Base-by-base conservation (phyloP, 2,888 invertebrate genomes). In the Parnassius mnemosyne region DNA sequence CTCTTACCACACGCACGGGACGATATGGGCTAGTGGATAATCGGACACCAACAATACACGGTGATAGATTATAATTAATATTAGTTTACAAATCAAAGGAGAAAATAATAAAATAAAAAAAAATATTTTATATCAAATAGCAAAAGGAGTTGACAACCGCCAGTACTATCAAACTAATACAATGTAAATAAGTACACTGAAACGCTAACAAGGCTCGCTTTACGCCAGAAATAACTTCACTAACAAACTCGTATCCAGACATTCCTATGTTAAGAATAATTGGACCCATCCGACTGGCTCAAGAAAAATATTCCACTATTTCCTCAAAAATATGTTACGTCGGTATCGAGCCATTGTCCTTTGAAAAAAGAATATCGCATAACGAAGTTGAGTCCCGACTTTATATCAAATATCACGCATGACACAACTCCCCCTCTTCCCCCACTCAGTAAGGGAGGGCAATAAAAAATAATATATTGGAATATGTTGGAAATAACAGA, bases 381-480 rank as follows among this genome's bases (percentile, higher is more conserved):
- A 91, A 91, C 90, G 90, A 89, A 91, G 85, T 90, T 84, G 87
- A 89, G 89, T 87, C 87, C 89, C 88, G 85, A 90, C 88, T 90
- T 90, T 90, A 91, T 91, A 91, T 91, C 91, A 90, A 91, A 91
- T 91, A 91, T 89, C 91, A 91, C 88, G 91, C 89, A 90, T 90
- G 90, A 88, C 88, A 85, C 85, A 78, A 78, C 79, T 73, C 76
- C 78, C 80, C 80, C 83, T 82, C 74, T 71, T 78, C 77, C 58
- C 64, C 56, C 61, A 53, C 61, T 57, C 69, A 55, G 62, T 65
- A 71, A 66, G 81, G 83, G 86, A 78, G 81, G 86, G 90, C 89
- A 90, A 92, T 92, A 92, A 92, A 92, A 92, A 92, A 92, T 92
- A 92, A 92, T 92, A 92, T 92, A 92, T 92, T 91, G 92, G 92